A percentile compares a stretch with the other conserved stretches of the same genome.
These are phyloP conservation scores for Hestina assimilis DNA, from an alignment of 1,140 invertebrate genomes.

Conservation along the genomic window DNA sequence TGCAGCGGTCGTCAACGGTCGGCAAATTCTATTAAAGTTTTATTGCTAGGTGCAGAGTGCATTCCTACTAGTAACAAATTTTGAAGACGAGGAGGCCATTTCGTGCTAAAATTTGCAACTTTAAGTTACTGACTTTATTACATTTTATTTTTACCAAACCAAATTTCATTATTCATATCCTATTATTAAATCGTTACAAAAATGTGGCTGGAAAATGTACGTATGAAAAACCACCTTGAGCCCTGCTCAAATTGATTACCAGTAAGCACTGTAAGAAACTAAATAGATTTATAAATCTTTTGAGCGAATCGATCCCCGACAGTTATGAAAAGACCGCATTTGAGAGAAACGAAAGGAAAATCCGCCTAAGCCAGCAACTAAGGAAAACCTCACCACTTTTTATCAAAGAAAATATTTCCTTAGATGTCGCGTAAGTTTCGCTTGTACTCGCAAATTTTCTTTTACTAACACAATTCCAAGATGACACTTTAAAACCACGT, in stretches of 20 bases:
- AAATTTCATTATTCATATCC: too few species aligned
- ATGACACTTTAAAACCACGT: slow-evolving; percentile 15
- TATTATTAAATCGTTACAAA: too few species aligned
- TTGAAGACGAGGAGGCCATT: slow-evolving; percentile 23
- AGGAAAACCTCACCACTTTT: slow-evolving; percentile 62
- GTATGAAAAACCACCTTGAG: neutral
- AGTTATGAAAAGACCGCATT: slow-evolving; percentile 69
- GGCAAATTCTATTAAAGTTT: slow-evolving; percentile 49
- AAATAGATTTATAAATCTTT: slow-evolving; percentile 62
- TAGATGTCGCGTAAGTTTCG: slow-evolving; percentile 58
- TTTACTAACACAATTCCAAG: slow-evolving; percentile 6
- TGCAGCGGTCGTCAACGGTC: slow-evolving; percentile 52
- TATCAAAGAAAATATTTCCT: slow-evolving; percentile 66
- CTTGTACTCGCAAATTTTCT: slow-evolving; percentile 32
- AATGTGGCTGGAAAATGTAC: neutral
- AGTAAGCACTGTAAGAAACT: slow-evolving; percentile 33
- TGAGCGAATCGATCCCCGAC: slow-evolving; percentile 55
- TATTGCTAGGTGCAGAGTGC: slow-evolving; percentile 43
- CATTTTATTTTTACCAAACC: too few species aligned
- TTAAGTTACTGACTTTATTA: too few species aligned
- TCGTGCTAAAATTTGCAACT: slow-evolving; percentile 6
- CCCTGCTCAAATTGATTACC: neutral
- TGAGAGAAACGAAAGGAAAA: slow-evolving; percentile 54
- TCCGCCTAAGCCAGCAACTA: slow-evolving; percentile 54
- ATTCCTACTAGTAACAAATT: slow-evolving; percentile 40